Evolutionary conservation across 1,140 invertebrate genomes (phyloP).

Genomic region (Charaxes varanes): DNA sequence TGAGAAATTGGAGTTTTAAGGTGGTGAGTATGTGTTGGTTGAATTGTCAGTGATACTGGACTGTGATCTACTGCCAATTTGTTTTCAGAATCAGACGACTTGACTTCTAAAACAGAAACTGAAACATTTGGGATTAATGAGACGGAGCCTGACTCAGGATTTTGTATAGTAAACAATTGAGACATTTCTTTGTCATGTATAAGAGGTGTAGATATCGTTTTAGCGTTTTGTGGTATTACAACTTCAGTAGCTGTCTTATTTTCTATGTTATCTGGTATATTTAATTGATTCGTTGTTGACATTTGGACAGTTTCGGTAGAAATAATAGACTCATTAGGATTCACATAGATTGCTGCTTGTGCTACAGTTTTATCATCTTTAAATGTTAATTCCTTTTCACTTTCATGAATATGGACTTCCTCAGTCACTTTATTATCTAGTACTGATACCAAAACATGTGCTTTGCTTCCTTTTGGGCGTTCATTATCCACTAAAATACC

Average conservation of each 20-base stretch:
- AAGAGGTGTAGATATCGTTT: slow-evolving; percentile 38
- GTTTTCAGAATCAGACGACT: slow-evolving; percentile 42
- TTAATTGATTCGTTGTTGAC: slow-evolving; percentile 31
- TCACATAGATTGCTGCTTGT: slow-evolving; percentile 41
- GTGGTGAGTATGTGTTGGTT: slow-evolving; percentile 32
- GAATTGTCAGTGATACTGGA: slow-evolving; percentile 30
- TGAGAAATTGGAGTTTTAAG: slow-evolving; percentile 43
- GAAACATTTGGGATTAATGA: slow-evolving; percentile 44
- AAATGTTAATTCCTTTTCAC: slow-evolving; percentile 36
- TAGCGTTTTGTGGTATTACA: slow-evolving; percentile 42
- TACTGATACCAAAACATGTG: slow-evolving; percentile 53
- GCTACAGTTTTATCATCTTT: slow-evolving; percentile 33
- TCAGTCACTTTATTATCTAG: slow-evolving; percentile 67
- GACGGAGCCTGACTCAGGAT: slow-evolving; percentile 32
- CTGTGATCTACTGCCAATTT: slow-evolving; percentile 29
- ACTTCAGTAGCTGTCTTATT: slow-evolving; percentile 39
- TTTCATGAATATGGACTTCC: slow-evolving; percentile 56
- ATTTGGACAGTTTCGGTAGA: slow-evolving; percentile 42
- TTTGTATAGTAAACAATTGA: slow-evolving; percentile 27
- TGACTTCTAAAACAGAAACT: slow-evolving; percentile 40
- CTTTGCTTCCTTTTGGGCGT: slow-evolving; percentile 19
- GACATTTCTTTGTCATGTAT: slow-evolving; percentile 50
- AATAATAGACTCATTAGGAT: slow-evolving; percentile 40
- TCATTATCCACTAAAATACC: slow-evolving; percentile 35
- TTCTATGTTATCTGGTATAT: slow-evolving; percentile 19